Conservation (phyloP, 2,113 vertebrate genomes). For the Murina feae region DNA sequence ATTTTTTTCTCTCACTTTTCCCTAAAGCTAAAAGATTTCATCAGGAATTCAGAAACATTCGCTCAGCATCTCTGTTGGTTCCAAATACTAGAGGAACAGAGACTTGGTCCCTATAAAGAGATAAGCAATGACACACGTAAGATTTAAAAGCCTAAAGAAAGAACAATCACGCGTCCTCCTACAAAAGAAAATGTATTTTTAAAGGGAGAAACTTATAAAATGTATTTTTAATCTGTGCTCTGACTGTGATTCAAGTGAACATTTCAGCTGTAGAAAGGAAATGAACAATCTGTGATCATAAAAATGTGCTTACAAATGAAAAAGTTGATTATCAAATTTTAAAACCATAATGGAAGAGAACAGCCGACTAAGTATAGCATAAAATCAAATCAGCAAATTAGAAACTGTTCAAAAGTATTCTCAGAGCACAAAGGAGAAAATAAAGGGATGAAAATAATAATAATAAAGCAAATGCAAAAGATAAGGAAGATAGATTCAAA, state of each 20-base stretch:
- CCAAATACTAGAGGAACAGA: neutral
- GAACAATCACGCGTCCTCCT: neutral
- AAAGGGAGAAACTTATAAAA: neutral
- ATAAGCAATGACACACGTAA: neutral
- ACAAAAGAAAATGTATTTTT: neutral
- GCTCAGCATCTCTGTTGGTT: neutral
- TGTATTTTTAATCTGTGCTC: neutral
- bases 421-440: neutral
- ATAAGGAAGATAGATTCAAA: neutral
- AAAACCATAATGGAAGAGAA: neutral
- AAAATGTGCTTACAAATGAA: constrained; percentile 22
- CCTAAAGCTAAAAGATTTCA: neutral
- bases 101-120: neutral
- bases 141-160: neutral
- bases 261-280: neutral
- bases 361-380: neutral
- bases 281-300: neutral
- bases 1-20: neutral
- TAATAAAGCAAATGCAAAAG: neutral
- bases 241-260: neutral
- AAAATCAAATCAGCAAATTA: neutral
- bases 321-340: constrained; percentile 1
- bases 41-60: neutral
- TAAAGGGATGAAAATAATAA: neutral
- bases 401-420: neutral